Conservation (phyloP, 2,797 vertebrate genomes). For the Tokudaia muenninki region DNA sequence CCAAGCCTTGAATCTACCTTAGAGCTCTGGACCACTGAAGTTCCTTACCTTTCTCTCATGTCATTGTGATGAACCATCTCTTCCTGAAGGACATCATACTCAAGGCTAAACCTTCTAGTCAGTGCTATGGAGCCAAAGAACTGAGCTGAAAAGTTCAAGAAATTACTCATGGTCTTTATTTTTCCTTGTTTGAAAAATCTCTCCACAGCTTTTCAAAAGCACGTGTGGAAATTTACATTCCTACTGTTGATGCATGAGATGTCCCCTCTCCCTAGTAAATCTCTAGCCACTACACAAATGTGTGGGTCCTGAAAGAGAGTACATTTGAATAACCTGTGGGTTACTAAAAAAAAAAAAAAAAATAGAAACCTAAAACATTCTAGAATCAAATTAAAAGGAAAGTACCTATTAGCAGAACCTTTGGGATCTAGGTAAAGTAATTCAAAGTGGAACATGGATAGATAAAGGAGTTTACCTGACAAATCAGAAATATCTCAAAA, state of each 20-base stretch:
- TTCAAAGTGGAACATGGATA: neutral
- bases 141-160: slow-evolving; percentile 60
- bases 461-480: neutral
- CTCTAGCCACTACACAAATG: neutral
- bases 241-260: neutral
- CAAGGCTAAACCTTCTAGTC: slow-evolving; percentile 57
- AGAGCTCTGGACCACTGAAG: neutral
- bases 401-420: no score
- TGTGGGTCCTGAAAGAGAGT: neutral
- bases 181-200: neutral
- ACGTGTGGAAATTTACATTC: neutral
- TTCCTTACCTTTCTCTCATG: slow-evolving; percentile 19
- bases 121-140: slow-evolving; percentile 60
- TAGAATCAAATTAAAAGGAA: neutral
- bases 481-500: neutral
- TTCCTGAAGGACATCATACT: slow-evolving; percentile 63
- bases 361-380: neutral
- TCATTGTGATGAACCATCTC: slow-evolving; percentile 45
- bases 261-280: neutral
- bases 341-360: neutral
- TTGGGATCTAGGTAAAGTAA: neutral
- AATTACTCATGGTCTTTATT: neutral
- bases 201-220: neutral
- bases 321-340: neutral
- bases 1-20: slow-evolving; percentile 20